Base-by-base conservation (phyloP, 1,140 invertebrate genomes). In the Phocides pigmalion region DNA sequence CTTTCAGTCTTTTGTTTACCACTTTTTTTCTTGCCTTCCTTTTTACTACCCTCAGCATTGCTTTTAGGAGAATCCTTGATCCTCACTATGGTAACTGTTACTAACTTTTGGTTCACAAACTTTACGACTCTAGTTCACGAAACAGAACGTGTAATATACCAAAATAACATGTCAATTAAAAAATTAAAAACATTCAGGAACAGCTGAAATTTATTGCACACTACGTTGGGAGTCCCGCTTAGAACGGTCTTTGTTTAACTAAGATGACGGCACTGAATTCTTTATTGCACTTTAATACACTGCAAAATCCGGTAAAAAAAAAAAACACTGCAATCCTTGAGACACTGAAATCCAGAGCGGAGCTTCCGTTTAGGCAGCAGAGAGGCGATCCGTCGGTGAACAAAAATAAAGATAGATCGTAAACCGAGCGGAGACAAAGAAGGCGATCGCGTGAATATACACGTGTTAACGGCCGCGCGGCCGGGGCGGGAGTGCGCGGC, bases 11-110 rank as follows among this genome's bases (percentile, higher is more conserved):
- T 92, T 68, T 89, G 90, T 79, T 90, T 92, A 65, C 44, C 73
- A 69, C 62, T 87, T 89, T 92, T 92, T 91, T 90, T 92, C 84
- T 92, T 92, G 82, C 80, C 86, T 91, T 92, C 91, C 87, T 92
- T 92, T 79, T 92, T 92, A 81, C 84, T 81, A 77, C 85, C 83
- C 74, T 91, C 91, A 77, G 86, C 91, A 92, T 92, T 88, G 83
- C 77, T 89, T 81, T 92, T 92, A 67, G 87, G 82, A 62, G 88
- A 87, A 91, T 92, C 91, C 84, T 92, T 92, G 81, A 92, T 91
- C 86, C 91, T 91, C 90, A 92, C 91, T 88, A 92, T 92, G 90
- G 82, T 84, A 87, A 86, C 89, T 85, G 72, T 80, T 59, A 32
- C 54, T 22, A 73, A 84, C 81, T 83, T 54, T 56, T 54, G 14